Conservation (phyloP, 2,797 vertebrate species). For the Hippoglossus hippoglossus region DNA sequence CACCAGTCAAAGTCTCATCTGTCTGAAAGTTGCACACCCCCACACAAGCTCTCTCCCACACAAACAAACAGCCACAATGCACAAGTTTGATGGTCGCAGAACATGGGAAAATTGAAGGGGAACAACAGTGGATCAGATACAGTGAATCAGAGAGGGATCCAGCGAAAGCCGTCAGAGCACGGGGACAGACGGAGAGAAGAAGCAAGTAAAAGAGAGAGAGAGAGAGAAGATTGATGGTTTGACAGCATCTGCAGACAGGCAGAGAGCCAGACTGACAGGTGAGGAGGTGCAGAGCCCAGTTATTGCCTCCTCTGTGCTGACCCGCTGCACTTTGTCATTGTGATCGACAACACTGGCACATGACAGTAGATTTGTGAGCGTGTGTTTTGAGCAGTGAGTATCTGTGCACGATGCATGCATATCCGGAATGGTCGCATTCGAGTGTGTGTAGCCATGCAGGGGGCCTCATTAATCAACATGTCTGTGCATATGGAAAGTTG, state of each 20-base stretch:
- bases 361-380: conserved; percentile 51
- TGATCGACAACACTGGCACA: conserved; percentile 73
- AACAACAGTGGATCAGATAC: conserved; percentile 33
- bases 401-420: conserved; percentile 47
- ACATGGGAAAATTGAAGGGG: conserved; percentile 14
- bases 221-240: conserved; percentile 70
- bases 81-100: conserved; percentile 20
- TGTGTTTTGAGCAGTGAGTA: conserved; percentile 38
- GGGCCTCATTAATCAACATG: conserved; percentile 66
- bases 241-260: conserved; percentile 77
- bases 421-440: conserved; percentile 24
- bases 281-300: conserved; percentile 70
- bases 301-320: conserved; percentile 73
- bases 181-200: conserved; percentile 29
- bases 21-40: not conserved
- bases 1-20: too few species aligned
- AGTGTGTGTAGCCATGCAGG: conserved; percentile 48
- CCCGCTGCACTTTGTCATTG: conserved; percentile 75
- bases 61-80: conserved; percentile 18
- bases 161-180: conserved; percentile 21
- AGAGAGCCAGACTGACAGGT: conserved; percentile 78
- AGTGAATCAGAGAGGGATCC: conserved; percentile 53
- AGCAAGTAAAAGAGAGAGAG: conserved; percentile 48
- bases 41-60: conserved; percentile 18
- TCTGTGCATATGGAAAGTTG: conserved; percentile 38